These are phyloP conservation scores for Orchestes rusci DNA, from an alignment of 2,888 invertebrate genomes.

Conservation along the genomic window DNA sequence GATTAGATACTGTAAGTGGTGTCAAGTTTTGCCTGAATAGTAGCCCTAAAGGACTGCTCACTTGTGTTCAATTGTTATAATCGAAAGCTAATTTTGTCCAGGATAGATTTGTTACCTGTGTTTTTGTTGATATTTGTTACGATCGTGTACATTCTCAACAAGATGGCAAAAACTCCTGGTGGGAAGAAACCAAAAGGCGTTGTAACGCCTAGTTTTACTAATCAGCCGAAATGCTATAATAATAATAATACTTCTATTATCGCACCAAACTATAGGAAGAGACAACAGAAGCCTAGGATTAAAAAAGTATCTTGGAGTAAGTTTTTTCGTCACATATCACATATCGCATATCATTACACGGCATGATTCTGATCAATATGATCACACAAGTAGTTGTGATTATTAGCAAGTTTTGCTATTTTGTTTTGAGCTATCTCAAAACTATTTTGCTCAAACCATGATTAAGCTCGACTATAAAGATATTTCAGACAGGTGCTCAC, in stretches of 20 bases:
- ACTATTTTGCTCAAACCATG: too few species aligned
- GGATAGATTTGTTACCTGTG: conserved; percentile 1
- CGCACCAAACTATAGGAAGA: conserved; percentile 16
- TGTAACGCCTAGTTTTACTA: conserved; percentile 10
- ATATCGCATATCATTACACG: too few species aligned
- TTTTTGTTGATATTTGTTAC: conserved; percentile 13
- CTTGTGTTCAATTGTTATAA: not conserved
- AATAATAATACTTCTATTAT: conserved; percentile 11
- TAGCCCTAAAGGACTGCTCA: conserved; percentile 3
- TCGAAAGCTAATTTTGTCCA: too few species aligned
- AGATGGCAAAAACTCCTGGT: conserved; percentile 30
- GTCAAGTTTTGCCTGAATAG: too few species aligned
- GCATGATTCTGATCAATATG: too few species aligned
- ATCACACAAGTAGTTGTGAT: too few species aligned
- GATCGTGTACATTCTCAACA: conserved; percentile 8
- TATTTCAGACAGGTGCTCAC: too few species aligned
- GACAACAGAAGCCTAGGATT: conserved; percentile 26
- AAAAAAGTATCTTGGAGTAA: conserved; percentile 40
- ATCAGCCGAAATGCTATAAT: conserved; percentile 15
- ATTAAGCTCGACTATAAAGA: too few species aligned
- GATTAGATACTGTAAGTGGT: too few species aligned
- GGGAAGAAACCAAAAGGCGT: conserved; percentile 21
- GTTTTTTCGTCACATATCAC: too few species aligned
- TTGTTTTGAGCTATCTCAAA: too few species aligned
- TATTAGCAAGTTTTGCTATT: too few species aligned